phyloP scores from a whole-genome alignment of 2,888 invertebrate genomes.

The Onthophagus sagittarius region DNA sequence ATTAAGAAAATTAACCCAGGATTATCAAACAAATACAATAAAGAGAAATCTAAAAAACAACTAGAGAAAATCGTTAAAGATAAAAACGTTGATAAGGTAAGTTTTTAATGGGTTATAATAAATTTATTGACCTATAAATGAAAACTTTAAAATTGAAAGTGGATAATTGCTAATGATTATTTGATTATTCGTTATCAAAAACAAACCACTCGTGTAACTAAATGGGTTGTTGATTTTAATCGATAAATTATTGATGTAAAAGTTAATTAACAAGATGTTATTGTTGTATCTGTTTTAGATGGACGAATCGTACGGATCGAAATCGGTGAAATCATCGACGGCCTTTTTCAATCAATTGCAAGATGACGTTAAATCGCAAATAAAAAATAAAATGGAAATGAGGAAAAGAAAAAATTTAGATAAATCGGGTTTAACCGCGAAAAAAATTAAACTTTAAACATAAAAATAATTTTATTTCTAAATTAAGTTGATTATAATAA shows the following conservation, averaged over 20 bases:
- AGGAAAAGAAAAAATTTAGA: constrained; percentile 31
- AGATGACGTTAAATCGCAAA: constrained; percentile 62
- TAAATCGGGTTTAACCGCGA: constrained; percentile 48
- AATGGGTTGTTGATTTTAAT: no score
- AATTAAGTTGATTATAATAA: background rate
- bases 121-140: background rate
- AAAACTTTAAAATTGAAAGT: no score
- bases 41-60: constrained; percentile 58
- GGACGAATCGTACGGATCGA: constrained; percentile 49
- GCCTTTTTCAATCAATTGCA: constrained; percentile 85
- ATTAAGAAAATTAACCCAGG: constrained; percentile 53
- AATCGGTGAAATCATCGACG: constrained; percentile 67
- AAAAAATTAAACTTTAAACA: constrained; percentile 60
- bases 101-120: constrained; percentile 10
- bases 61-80: constrained; percentile 62
- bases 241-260: no score
- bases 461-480: constrained; percentile 9
- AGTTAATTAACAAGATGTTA: no score
- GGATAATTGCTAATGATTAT: no score
- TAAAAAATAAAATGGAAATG: constrained; percentile 49
- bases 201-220: no score
- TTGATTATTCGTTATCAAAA: no score
- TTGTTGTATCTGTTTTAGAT: constrained; percentile 39
- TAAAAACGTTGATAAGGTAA: constrained; percentile 60
- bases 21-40: constrained; percentile 53